These are phyloP conservation scores for Rhopilema esculentum DNA, from an alignment of 30 jellyfish, hydroid and myxozoan genomes.

Conservation along the genomic window DNA sequence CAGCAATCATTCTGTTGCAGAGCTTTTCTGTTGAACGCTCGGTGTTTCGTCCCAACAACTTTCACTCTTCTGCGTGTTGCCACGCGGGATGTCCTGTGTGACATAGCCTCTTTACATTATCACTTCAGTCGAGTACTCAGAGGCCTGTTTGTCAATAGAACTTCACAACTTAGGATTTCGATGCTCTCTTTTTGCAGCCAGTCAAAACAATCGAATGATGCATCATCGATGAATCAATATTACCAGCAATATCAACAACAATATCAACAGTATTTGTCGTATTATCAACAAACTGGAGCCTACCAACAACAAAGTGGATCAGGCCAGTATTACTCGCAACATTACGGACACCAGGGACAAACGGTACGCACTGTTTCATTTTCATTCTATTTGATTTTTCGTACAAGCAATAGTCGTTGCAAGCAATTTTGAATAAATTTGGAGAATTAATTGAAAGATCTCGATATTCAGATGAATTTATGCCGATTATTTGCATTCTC, in stretches of 20 bases:
- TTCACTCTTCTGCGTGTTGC: no score
- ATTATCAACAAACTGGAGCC: constrained; percentile 46
- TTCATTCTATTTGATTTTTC: no score
- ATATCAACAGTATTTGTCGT: constrained; percentile 64
- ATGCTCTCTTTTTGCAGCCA: constrained; percentile 10
- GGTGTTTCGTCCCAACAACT: no score
- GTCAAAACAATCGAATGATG: constrained; percentile 17
- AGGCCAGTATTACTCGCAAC: constrained; percentile 56
- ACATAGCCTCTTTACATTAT: no score
- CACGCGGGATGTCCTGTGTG: no score
- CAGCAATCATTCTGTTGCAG: no score
- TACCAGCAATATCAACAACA: constrained; percentile 70
- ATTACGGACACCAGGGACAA: constrained; percentile 12
- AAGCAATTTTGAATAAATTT: not conserved
- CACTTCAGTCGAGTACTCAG: no score
- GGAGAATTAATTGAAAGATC: not conserved
- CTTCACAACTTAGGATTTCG: not conserved
- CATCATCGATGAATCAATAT: constrained; percentile 49
- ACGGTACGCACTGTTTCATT: not conserved
- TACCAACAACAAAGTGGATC: constrained; percentile 16
- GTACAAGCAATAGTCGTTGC: no score
- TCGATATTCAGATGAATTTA: not conserved
- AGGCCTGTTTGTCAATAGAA: not conserved
- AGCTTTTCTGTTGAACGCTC: no score
- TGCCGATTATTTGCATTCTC: no score